Evolutionary conservation across 2,888 invertebrate genomes (phyloP).

Genomic region (Muscina levida): DNA sequence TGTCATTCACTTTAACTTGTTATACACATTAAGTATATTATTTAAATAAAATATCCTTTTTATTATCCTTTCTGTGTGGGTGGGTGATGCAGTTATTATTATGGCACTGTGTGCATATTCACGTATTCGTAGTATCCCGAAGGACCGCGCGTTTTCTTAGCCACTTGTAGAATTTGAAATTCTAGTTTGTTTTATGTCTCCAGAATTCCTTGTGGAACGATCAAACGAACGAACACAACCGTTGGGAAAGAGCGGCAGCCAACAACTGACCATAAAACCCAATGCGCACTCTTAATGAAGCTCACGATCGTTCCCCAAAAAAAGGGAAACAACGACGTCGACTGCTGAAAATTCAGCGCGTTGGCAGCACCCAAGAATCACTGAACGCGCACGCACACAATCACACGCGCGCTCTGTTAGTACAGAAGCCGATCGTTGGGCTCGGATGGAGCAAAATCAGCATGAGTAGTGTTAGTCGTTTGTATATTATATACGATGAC

Average conservation of each 20-base stretch:
- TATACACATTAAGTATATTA: not conserved
- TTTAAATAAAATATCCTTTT: slow-evolving; percentile 5
- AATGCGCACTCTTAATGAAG: slow-evolving; percentile 71
- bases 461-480: not conserved
- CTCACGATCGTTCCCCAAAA: slow-evolving; percentile 63
- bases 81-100: not conserved
- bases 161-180: not conserved
- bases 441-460: slow-evolving; percentile 35
- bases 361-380: slow-evolving; percentile 53
- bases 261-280: slow-evolving; percentile 76
- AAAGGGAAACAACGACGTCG: slow-evolving; percentile 66
- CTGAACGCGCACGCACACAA: slow-evolving; percentile 41
- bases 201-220: slow-evolving; percentile 41
- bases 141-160: slow-evolving; percentile 44
- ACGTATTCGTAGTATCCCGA: slow-evolving; percentile 14
- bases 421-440: slow-evolving; percentile 18
- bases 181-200: not conserved
- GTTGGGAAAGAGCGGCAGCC: slow-evolving; percentile 76
- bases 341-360: slow-evolving; percentile 60
- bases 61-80: slow-evolving; percentile 17
- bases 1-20: slow-evolving; percentile 6
- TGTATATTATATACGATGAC: not conserved
- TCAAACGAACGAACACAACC: slow-evolving; percentile 72
- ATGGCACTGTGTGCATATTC: not conserved
- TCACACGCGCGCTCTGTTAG: not conserved